Percentiles rank a stretch among this genome's conserved stretches.
Conservation (phyloP, 2,888 invertebrate genomes). For the Eupithecia pulchellata region DNA sequence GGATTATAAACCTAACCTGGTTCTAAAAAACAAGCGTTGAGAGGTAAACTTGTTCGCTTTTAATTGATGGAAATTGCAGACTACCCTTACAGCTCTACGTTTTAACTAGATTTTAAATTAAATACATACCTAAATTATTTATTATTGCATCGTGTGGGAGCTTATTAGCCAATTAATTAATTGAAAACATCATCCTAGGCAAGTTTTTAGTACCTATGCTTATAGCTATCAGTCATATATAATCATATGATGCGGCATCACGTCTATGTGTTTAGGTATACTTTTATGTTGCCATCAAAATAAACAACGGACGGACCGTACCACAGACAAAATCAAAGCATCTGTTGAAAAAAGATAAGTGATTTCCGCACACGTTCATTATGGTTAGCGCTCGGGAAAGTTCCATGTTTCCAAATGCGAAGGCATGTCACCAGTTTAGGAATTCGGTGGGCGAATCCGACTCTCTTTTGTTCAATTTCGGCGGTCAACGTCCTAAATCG, state of each 20-base stretch:
- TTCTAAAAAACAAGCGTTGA: constrained; percentile 33
- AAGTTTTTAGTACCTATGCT: constrained; percentile 23
- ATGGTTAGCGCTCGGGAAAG: constrained; percentile 20
- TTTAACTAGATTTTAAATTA: constrained; percentile 1
- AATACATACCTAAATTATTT: not conserved
- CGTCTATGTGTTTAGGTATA: not conserved
- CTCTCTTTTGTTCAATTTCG: constrained; percentile 60
- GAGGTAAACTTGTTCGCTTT: constrained; percentile 36
- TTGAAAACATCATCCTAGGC: constrained; percentile 3
- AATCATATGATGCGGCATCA: not conserved
- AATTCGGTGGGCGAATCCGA: constrained; percentile 50
- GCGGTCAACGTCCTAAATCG: constrained; percentile 72
- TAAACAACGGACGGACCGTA: not conserved
- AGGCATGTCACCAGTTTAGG: constrained; percentile 27
- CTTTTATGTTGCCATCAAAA: not conserved
- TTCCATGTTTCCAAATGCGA: constrained; percentile 38
- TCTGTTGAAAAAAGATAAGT: not conserved
- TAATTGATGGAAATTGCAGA: constrained; percentile 40
- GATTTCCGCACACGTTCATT: constrained; percentile 9
- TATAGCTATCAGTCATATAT: not conserved
- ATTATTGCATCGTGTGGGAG: constrained; percentile 9
- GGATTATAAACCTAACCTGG: constrained; percentile 28
- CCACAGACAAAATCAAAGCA: not conserved
- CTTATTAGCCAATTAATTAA: constrained; percentile 25
- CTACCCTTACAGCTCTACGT: constrained; percentile 5